phyloP scores from a whole-genome alignment of 2,113 vertebrate species.

The Scophthalmus maximus region DNA sequence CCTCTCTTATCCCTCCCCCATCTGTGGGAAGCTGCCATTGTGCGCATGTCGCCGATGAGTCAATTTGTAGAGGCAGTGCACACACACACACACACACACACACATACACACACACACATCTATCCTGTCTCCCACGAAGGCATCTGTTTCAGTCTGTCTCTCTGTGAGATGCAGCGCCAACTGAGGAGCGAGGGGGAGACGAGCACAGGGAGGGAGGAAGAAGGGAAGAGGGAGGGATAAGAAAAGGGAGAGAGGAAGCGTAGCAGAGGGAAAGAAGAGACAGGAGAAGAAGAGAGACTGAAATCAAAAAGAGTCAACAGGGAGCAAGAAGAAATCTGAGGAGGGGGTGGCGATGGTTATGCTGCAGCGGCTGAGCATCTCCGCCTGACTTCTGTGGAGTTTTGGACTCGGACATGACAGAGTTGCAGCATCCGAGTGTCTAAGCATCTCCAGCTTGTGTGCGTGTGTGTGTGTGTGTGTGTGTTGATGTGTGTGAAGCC shows the following conservation, averaged over 20 bases:
- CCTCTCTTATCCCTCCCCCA: conserved; percentile 74
- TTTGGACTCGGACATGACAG: conserved; percentile 56
- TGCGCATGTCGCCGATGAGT: conserved; percentile 81
- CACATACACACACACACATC: conserved; percentile 38
- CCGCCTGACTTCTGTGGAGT: conserved; percentile 68
- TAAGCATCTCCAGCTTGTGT: conserved; percentile 51
- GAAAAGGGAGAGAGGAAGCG: neutral
- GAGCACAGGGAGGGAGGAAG: conserved; percentile 43
- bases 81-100: conserved; percentile 40
- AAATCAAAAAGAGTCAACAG: conserved; percentile 30
- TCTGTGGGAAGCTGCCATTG: conserved; percentile 77
- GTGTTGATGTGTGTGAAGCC: conserved; percentile 57
- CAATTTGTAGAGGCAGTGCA: conserved; percentile 79
- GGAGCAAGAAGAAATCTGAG: neutral
- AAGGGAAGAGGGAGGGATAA: conserved; percentile 12
- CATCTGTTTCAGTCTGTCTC: conserved; percentile 80
- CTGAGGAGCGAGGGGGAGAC: conserved; percentile 61
- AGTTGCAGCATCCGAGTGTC: conserved; percentile 50
- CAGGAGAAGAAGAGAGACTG: neutral
- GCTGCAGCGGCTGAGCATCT: conserved; percentile 46
- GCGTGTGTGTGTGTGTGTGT: conserved; percentile 6
- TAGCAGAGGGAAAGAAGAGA: neutral
- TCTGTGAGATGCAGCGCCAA: conserved; percentile 72
- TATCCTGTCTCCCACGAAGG: conserved; percentile 77
- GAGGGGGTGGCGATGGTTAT: conserved; percentile 23